Evolutionary conservation across 2,113 vertebrate genomes (phyloP), one percentile per base, ranked within the genome.

Genomic region (Gymnocephalus cernua): DNA sequence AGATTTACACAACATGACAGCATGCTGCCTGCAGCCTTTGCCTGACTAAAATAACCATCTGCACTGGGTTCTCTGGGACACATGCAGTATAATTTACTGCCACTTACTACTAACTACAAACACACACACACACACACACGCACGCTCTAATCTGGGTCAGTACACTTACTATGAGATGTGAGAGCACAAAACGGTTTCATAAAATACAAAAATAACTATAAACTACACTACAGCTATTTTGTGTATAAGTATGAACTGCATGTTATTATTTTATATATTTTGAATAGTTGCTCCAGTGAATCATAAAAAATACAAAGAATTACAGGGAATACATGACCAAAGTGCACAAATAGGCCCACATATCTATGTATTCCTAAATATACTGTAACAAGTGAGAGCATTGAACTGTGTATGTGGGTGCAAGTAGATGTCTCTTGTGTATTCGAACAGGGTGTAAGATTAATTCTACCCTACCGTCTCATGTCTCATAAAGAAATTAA

Each of bases 41-140:
- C 61, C 59, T 51, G 82, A 89, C 84, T 82, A 76, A 86, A 88
- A 89, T 81, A 82, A 80, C 80, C 88, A 87, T 89, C 85, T 87
- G 78, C 47, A 38, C 35, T n/a, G 76, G 79, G 73, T 47, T 86
- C 63, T 86, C 71, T 44, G 44, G 80, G 74, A 83, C 79, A 90
- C 38, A 50, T 82, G 78, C 81, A 45, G 58, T 71, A 72, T 79
- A 74, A 83, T 74, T 88, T 73, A 65, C 65, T 66, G 27, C 27
- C 47, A 47, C 58, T 84, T 81, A 67, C 77, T 68, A 68, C 72
- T 63, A 51, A 73, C 65, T 77, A 72, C 68, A 81, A 51, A 88
- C 74, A 44, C 50, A 66, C n/a, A 72, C 74, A 72, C 79, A 74
- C 62, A 53, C 61, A 81, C 38, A 72, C 71, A 81, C 35, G 57